These are phyloP conservation scores for Entomobrya multifasciata DNA, from an alignment of 2,888 invertebrate genomes.

Conservation along the genomic window DNA sequence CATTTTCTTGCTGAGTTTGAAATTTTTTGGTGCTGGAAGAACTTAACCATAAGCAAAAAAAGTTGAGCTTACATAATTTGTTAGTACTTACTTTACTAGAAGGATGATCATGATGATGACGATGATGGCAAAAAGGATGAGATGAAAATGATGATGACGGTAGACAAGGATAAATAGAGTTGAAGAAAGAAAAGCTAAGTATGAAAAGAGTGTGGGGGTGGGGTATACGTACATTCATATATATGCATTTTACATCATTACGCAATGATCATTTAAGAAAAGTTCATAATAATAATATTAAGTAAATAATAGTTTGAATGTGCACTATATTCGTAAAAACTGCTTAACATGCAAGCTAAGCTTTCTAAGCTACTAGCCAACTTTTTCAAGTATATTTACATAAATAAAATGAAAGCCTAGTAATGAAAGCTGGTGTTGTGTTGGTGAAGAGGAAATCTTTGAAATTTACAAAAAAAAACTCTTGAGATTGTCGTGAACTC, in stretches of 20 bases:
- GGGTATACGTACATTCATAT: neutral
- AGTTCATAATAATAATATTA: too few relatives aligned
- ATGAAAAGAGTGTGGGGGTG: neutral
- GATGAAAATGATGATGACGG: conserved; percentile 31
- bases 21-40: neutral
- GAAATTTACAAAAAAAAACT: too few relatives aligned
- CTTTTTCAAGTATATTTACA: too few relatives aligned
- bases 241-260: conserved; percentile 19
- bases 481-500: too few relatives aligned
- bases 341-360: too few relatives aligned
- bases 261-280: neutral
- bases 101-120: neutral
- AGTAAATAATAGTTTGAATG: too few relatives aligned
- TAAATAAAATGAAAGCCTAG: too few relatives aligned
- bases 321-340: too few relatives aligned
- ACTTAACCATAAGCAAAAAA: conserved; percentile 2
- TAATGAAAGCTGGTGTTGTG: too few relatives aligned
- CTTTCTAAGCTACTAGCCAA: too few relatives aligned
- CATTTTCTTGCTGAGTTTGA: conserved; percentile 34
- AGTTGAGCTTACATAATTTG: conserved; percentile 30
- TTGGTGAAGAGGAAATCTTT: too few relatives aligned
- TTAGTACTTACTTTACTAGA: conserved; percentile 20
- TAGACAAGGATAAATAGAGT: conserved; percentile 32
- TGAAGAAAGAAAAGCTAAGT: conserved; percentile 4
- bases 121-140: neutral